These are phyloP conservation scores for Tympanoctomys barrerae DNA, from an alignment of 2,797 vertebrate genomes.

Conservation along the genomic window DNA sequence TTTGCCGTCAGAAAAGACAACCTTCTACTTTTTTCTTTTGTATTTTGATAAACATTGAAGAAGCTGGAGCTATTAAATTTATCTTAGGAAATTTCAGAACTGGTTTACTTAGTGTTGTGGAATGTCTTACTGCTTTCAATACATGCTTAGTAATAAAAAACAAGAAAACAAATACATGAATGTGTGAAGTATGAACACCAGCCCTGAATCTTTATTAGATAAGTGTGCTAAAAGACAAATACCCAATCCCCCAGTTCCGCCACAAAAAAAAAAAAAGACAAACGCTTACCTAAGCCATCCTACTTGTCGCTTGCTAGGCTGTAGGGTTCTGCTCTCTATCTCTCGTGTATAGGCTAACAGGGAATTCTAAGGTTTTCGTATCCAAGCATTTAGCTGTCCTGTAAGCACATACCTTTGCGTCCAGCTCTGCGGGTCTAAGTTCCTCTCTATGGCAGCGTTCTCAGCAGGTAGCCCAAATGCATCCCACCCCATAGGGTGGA, in stretches of 20 bases:
- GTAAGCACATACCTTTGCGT: slow-evolving; percentile 91
- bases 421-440: slow-evolving; percentile 95
- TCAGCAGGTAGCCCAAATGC: slow-evolving; percentile 98
- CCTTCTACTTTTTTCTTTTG: no score
- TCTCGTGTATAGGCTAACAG: not conserved
- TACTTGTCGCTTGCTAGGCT: not conserved
- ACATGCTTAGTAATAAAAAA: not conserved
- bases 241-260: no score
- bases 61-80: no score
- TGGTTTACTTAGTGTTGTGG: no score
- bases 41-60: no score
- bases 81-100: no score
- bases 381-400: not conserved
- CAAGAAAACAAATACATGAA: not conserved
- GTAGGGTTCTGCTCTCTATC: not conserved
- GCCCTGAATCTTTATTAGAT: not conserved
- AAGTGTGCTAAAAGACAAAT: not conserved
- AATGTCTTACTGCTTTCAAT: no score
- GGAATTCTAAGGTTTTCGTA: not conserved
- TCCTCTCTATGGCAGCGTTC: slow-evolving; percentile 96
- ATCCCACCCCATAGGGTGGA: slow-evolving; percentile 99
- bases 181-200: not conserved
- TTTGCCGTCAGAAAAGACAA: no score
- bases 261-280: not conserved
- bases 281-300: not conserved